Evolutionary conservation across 1,140 invertebrate species (phyloP), one percentile per base, ranked within the genome.

Genomic region (Brachionus angularis): DNA sequence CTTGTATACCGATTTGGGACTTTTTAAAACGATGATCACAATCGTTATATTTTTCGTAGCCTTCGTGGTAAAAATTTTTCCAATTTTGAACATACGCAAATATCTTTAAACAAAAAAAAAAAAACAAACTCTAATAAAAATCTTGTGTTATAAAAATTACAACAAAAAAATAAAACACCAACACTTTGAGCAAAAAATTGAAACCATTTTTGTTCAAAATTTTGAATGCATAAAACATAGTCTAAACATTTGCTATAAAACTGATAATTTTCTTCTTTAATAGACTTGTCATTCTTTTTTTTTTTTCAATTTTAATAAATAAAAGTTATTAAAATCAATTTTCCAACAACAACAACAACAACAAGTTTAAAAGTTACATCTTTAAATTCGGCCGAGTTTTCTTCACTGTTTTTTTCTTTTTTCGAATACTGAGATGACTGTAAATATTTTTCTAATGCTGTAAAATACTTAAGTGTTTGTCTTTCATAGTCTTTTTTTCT

Each of bases 21-120:
- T 58, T 58, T 25, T 27, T 58, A 42, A 58, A 58, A 25, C 53
- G 53, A 4, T 58, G 33, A 14, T 44, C 44, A 29, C 25, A 27
- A 64, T 64, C 61, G 12, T 34, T n/a, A 44, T 64, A 64, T 33
- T 46, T 47, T 47, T 64, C 61, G 16, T 64, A 34, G 23, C 61
- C 61, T 47, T 64, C 39, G 16, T 64, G 61, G 18, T 64, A 64
- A 33, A 64, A 64, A 29, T 27, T 46, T 14, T 46, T 64, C 61
- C 61, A 64, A 39, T 58, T 58, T 58, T 58, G 53, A 39, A 58
- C 53, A 58, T 29, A 58, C 8, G 53, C 53, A 39, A 58, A 58
- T 23, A 58, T 58, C 53, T 55, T n/a, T n/a, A n/a, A n/a, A n/a
- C n/a, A n/a, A n/a, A n/a, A n/a, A n/a, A 34, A 18, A 36, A 34